Percentiles rank a stretch among this genome's conserved stretches.
Evolutionary conservation across 2,113 vertebrate species (phyloP).

Genomic region (Eonycteris spelaea): DNA sequence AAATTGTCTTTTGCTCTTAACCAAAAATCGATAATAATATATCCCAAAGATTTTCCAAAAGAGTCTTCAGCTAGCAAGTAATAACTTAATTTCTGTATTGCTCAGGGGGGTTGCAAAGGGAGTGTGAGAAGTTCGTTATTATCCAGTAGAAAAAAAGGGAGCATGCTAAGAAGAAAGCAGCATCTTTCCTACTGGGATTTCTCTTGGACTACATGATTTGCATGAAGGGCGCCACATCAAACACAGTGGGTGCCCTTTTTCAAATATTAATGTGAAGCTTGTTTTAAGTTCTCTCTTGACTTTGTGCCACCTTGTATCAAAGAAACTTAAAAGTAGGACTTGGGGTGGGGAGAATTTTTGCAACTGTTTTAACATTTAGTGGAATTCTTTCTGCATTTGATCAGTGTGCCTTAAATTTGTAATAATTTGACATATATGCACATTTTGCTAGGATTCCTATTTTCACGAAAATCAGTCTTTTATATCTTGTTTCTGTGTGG

Average conservation of each 20-base stretch:
- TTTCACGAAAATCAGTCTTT: constrained; percentile 41
- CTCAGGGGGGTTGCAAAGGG: constrained; percentile 88
- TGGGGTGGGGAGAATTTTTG: constrained; percentile 82
- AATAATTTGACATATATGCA: constrained; percentile 78
- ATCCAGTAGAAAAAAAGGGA: constrained; percentile 85
- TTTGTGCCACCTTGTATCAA: constrained; percentile 93
- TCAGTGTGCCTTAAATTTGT: constrained; percentile 80
- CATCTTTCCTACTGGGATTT: constrained; percentile 88
- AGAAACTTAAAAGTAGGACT: constrained; percentile 88
- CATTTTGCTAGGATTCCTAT: constrained; percentile 59
- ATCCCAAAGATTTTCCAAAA: constrained; percentile 69
- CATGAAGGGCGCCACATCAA: constrained; percentile 97
- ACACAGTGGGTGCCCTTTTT: constrained; percentile 93
- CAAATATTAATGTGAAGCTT: constrained; percentile 95
- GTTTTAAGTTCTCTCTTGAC: constrained; percentile 90
- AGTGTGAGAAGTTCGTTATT: constrained; percentile 95
- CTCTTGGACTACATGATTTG: constrained; percentile 91
- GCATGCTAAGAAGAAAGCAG: constrained; percentile 89
- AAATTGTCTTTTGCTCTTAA: constrained; percentile 67
- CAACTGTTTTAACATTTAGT: constrained; percentile 85
- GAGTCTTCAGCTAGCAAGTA: constrained; percentile 82
- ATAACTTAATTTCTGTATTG: constrained; percentile 86
- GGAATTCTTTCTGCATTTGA: constrained; percentile 82
- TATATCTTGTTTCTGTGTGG: constrained; percentile 11
- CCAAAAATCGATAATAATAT: constrained; percentile 74